Percentiles rank a stretch among this genome's conserved stretches.
Conservation (phyloP, 2,113 vertebrate genomes). For the Megaptera novaeangliae region DNA sequence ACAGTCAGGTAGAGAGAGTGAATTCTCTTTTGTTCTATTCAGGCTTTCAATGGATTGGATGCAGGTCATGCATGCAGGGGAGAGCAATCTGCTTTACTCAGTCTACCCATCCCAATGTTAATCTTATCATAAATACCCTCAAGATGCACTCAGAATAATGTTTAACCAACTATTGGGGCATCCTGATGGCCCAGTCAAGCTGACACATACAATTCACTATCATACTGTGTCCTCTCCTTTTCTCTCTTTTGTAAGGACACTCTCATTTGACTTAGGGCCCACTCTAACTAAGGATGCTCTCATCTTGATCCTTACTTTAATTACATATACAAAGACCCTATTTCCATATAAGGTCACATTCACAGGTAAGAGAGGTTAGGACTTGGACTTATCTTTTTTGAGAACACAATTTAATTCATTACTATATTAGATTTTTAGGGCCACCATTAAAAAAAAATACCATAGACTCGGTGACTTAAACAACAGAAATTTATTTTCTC, state of each 20-base stretch:
- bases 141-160: not conserved
- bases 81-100: not conserved
- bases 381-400: not conserved
- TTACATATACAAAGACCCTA: not conserved
- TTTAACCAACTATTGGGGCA: not conserved
- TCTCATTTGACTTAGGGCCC: accelerated
- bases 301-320: not conserved
- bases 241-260: not conserved
- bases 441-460: not conserved
- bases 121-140: not conserved
- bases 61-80: not conserved
- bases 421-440: not conserved
- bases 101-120: not conserved
- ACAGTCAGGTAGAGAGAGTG: not conserved
- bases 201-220: not conserved
- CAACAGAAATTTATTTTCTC: not conserved
- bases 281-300: not conserved
- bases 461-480: not conserved
- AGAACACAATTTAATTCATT: not conserved
- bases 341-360: not conserved
- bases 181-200: not conserved
- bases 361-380: not conserved
- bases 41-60: not conserved
- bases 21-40: not conserved
- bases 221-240: not conserved